Evolutionary conservation across 2,113 vertebrate species (phyloP), one percentile per base, ranked within the genome.

Genomic region (Oceanites oceanicus): DNA sequence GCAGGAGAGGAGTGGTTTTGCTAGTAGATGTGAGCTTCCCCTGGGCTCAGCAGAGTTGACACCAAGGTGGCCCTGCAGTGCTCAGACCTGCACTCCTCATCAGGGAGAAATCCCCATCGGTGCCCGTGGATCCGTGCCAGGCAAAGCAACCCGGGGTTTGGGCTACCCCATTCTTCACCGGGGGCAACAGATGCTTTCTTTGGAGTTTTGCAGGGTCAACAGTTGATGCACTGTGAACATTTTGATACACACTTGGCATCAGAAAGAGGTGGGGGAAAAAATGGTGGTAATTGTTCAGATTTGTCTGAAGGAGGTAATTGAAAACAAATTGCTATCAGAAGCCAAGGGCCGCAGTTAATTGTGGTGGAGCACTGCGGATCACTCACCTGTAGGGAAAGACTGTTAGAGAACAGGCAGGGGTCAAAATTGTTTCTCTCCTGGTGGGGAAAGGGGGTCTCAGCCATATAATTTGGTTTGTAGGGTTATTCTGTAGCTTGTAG

Each of bases 51-150:
- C 15, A 66, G 45, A 77, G 34, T 2, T 74, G 53, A 62, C 44
- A 27, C 13, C 11, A 9, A 14, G 5, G 9, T 44, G 45, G 32
- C 29, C 40, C 34, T 42, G 8, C 34, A 67, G 58, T 1, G 6
- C 53, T 61, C 32, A 30, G 58, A 52, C 32, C 47, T 32, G 15
- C 4, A 1, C 16, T 49, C 45, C 10, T 74, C 29, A 19, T 4
- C 1, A 2, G 30, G 30, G 18, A 68, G 14, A 26, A 63, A 56
- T 65, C 49, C 38, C 21, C 2, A 0, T 8, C 1, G 3, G 11
- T 23, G 42, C 34, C 26, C 0, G 0, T 0, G 3, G n/a, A 20
- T 18, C 22, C 2, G 1, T n/a, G 32, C 29, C n/a, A 21, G 38
- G 47, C 76, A 78, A 80, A 77, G 61, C 42, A 22, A 9, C 10